These are phyloP conservation scores for Amphiduros pacificus DNA, from an alignment of 2,888 invertebrate genomes.

Conservation along the genomic window DNA sequence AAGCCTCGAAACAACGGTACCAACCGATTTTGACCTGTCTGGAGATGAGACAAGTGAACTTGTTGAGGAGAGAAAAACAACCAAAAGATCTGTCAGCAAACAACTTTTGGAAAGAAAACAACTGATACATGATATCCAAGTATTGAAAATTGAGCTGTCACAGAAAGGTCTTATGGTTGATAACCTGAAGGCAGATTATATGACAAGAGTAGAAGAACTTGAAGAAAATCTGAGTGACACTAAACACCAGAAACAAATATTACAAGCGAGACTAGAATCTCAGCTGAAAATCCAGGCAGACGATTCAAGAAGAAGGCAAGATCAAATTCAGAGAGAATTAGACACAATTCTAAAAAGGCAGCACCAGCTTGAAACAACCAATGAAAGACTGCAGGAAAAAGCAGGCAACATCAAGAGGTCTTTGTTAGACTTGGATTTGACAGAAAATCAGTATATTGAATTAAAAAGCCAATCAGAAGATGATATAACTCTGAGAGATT, in stretches of 20 bases:
- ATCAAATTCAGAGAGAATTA: slow-evolving; percentile 46
- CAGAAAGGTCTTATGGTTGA: slow-evolving; percentile 57
- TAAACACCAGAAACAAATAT: slow-evolving; percentile 55
- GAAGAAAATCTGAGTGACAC: slow-evolving; percentile 58
- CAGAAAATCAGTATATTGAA: slow-evolving; percentile 53
- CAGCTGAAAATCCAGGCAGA: slow-evolving; percentile 52
- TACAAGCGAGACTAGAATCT: slow-evolving; percentile 53
- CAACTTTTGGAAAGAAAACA: slow-evolving; percentile 58
- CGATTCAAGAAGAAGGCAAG: slow-evolving; percentile 49
- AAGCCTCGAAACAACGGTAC: slow-evolving; percentile 56
- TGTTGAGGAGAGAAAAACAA: slow-evolving; percentile 16
- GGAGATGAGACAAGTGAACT: slow-evolving; percentile 46
- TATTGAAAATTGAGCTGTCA: slow-evolving; percentile 58
- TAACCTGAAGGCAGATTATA: slow-evolving; percentile 55
- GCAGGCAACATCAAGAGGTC: slow-evolving; percentile 52
- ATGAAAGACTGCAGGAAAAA: slow-evolving; percentile 53
- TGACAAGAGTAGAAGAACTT: slow-evolving; percentile 54
- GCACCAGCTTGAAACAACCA: slow-evolving; percentile 53
- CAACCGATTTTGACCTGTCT: slow-evolving; percentile 57
- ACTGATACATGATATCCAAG: slow-evolving; percentile 55
- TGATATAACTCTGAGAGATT: slow-evolving; percentile 53
- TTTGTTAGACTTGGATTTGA: slow-evolving; percentile 47
- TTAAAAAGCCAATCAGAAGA: slow-evolving; percentile 45
- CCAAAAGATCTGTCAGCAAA: slow-evolving; percentile 40
- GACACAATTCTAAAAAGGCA: slow-evolving; percentile 52